Evolutionary conservation across 2,888 invertebrate species (phyloP).

Genomic region (Trichopria drosophilae): DNA sequence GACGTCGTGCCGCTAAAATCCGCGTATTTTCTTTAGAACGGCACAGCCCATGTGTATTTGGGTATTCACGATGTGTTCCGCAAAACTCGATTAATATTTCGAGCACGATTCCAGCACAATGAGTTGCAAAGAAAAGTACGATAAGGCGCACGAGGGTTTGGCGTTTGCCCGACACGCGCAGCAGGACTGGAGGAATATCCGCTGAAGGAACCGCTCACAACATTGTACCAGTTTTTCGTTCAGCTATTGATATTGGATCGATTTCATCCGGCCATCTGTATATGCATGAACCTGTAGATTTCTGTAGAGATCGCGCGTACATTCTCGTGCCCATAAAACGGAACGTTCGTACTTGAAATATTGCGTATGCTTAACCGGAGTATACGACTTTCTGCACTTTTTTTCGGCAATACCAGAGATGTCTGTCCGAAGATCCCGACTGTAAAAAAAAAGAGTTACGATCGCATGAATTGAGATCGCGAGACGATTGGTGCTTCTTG

Average conservation of each 20-base stretch:
- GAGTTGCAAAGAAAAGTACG: constrained; percentile 49
- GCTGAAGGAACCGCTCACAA: too few species aligned
- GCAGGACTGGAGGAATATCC: too few species aligned
- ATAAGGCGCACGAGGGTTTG: too few species aligned
- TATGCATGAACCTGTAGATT: constrained; percentile 53
- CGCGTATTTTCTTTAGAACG: too few species aligned
- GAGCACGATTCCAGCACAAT: constrained; percentile 51
- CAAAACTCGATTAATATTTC: constrained; percentile 48
- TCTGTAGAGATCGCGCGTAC: constrained; percentile 52
- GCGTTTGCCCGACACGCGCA: too few species aligned
- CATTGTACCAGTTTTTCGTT: constrained; percentile 57
- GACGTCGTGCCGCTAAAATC: too few species aligned
- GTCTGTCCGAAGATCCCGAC: too few species aligned
- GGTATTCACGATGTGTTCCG: not conserved
- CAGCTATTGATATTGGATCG: constrained; percentile 51
- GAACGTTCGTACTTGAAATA: constrained; percentile 42
- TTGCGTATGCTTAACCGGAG: constrained; percentile 20
- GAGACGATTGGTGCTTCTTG: constrained; percentile 31
- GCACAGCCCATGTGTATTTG: too few species aligned
- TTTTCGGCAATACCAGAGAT: constrained; percentile 41
- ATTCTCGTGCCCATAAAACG: constrained; percentile 51
- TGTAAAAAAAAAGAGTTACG: constrained; percentile 29
- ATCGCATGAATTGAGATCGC: constrained; percentile 33
- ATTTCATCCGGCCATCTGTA: constrained; percentile 41
- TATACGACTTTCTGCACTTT: constrained; percentile 44